phyloP scores from a whole-genome alignment of 92 coral and sea anemone species.

The Hydrozoanthus gracilis region DNA sequence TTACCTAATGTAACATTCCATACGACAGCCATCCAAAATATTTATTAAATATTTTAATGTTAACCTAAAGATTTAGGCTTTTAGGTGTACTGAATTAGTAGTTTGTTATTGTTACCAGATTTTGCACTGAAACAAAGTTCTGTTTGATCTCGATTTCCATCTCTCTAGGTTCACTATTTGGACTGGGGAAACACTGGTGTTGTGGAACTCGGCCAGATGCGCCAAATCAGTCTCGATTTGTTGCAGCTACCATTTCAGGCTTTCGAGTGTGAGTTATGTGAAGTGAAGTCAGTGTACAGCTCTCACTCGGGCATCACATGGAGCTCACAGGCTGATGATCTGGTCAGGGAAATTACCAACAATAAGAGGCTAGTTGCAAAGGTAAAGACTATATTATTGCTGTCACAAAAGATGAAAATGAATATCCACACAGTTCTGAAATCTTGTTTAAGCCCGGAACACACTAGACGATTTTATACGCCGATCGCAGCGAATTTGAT shows the following conservation, averaged over 20 bases:
- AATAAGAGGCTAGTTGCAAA: constrained; percentile 85
- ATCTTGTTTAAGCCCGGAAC: neutral
- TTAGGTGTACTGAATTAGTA: too few relatives aligned
- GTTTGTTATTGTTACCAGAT: too few relatives aligned
- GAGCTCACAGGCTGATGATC: constrained; percentile 69
- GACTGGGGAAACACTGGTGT: constrained; percentile 85
- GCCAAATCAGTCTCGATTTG: constrained; percentile 61
- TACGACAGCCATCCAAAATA: too few relatives aligned
- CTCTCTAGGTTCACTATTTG: constrained; percentile 58
- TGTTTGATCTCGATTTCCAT: neutral
- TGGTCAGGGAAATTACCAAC: constrained; percentile 66
- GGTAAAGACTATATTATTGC: constrained; percentile 51
- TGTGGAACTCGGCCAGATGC: constrained; percentile 52
- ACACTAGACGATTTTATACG: too few relatives aligned
- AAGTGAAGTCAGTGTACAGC: constrained; percentile 74
- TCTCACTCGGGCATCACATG: constrained; percentile 71
- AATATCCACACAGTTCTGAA: neutral
- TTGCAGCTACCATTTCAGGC: constrained; percentile 86
- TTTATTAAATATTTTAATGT: too few relatives aligned
- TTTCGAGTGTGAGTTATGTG: constrained; percentile 86
- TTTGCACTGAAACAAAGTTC: neutral
- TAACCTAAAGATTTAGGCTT: too few relatives aligned
- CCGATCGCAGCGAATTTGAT: too few relatives aligned
- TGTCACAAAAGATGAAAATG: neutral
- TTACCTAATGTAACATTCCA: too few relatives aligned